Evolutionary conservation across 2,113 vertebrate species (phyloP), one percentile per base, ranked within the genome.

Genomic region (Pholis gunnellus): DNA sequence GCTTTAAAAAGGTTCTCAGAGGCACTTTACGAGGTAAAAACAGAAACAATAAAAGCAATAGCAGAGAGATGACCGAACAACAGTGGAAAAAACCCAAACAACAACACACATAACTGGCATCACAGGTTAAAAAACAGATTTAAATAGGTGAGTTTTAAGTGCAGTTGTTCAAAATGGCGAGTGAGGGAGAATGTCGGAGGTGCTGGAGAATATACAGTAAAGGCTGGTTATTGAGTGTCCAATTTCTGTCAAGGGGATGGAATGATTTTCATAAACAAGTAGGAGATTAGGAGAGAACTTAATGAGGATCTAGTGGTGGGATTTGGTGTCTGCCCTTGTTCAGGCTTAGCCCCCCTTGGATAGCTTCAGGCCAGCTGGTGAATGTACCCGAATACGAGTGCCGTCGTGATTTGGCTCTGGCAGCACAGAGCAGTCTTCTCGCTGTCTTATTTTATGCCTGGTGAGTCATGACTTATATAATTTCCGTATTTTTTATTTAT

Each of bases 381-480:
- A 87, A 72, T 40, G 69, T 74, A 80, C 83, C 44, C 60, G 17
- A 68, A 52, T 42, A 75, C 36, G 48, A 68, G 72, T 25, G 68
- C 22, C 14, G 18, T 84, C 46, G 11, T 78, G 77, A 85, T 91
- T 90, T 83, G 57, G 67, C 73, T 89, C 72, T 75, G 81, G 42
- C 52, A 83, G 78, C 65, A 36, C 57, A 81, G 72, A 72, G 86
- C 60, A 22, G 71, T 60, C 80, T 85, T 81, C 71, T 84, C 29
- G 22, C 88, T 65, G 63, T 83, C 81, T 83, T 84, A 81, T 88
- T 90, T 88, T 88, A 88, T 89, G 79, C 78, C 66, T 60, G 72
- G 79, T 94, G 93, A 94, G 87, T 94, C 94, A 93, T 75, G 67
- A 86, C 83, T 94, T 93, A 91, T 65, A 91, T 94, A 86, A 93